Percentiles rank a stretch among this genome's conserved stretches.
These are phyloP conservation scores for Upupa epops DNA, from an alignment of 2,113 vertebrate species.

Conservation along the genomic window DNA sequence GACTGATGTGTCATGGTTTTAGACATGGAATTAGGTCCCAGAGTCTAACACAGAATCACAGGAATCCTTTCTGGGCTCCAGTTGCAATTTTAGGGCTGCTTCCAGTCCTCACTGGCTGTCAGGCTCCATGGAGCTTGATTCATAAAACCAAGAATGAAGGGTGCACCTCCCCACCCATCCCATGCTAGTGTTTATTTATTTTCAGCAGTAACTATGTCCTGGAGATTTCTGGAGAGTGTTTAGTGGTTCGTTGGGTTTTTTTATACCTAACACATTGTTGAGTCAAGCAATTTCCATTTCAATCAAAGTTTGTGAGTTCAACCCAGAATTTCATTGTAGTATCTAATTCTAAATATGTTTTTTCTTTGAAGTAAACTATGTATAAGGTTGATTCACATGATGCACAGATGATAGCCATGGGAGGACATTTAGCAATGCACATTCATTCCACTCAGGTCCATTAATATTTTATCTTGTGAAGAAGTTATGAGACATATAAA, in stretches of 20 bases:
- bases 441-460: not conserved
- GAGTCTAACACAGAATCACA: not conserved
- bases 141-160: slow-evolving; percentile 5
- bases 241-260: not conserved
- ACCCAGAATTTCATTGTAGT: slow-evolving; percentile 21
- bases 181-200: slow-evolving; percentile 36
- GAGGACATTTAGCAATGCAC: not conserved
- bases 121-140: not conserved
- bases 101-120: not conserved
- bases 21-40: not conserved
- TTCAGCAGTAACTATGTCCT: slow-evolving; percentile 54
- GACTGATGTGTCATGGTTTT: not conserved
- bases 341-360: slow-evolving; percentile 40
- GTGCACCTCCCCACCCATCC: not conserved
- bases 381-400: not conserved
- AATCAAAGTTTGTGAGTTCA: slow-evolving; percentile 37
- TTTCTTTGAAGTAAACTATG: slow-evolving; percentile 25
- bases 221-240: not conserved
- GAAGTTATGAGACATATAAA: not conserved
- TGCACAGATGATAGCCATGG: not conserved
- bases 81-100: not conserved
- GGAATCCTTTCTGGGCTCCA: not conserved
- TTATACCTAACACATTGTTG: slow-evolving; percentile 36
- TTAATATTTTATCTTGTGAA: not conserved
- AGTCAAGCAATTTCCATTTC: slow-evolving; percentile 48